phyloP scores from a whole-genome alignment of 2,113 vertebrate genomes.

The Calypte anna region DNA sequence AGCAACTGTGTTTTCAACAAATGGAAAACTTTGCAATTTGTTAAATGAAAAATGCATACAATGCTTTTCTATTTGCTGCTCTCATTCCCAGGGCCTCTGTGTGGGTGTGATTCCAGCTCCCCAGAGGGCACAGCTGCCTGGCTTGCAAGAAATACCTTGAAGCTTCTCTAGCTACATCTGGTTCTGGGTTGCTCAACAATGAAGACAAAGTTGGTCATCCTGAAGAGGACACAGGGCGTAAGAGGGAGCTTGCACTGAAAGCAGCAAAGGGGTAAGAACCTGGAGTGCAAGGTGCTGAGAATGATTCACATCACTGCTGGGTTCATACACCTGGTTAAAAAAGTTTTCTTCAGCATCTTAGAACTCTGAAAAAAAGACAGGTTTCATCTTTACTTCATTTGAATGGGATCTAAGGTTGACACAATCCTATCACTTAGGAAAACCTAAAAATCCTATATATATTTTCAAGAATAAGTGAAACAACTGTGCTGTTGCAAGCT shows the following conservation, averaged over 20 bases:
- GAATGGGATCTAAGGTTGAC: neutral
- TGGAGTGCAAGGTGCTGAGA: neutral
- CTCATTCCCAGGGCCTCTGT: neutral
- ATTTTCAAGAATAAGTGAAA: neutral
- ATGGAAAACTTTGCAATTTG: neutral
- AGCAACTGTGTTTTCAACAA: neutral
- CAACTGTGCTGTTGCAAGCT: neutral
- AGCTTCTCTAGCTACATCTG: neutral
- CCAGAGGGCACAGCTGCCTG: neutral
- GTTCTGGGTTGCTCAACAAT: neutral
- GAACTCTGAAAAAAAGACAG: neutral
- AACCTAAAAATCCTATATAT: neutral
- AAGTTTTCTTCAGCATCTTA: neutral
- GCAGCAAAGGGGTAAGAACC: neutral
- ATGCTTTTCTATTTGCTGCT: neutral
- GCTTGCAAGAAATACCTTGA: neutral
- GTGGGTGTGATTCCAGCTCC: neutral
- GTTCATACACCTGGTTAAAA: neutral
- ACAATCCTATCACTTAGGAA: neutral
- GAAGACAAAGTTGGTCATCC: neutral
- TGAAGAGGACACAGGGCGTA: neutral
- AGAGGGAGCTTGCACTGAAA: accelerated
- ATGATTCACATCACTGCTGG: neutral
- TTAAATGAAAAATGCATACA: neutral
- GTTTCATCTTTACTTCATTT: neutral